Evolutionary conservation across 1,140 invertebrate genomes (phyloP).

Genomic region (Scylla paramamosain): DNA sequence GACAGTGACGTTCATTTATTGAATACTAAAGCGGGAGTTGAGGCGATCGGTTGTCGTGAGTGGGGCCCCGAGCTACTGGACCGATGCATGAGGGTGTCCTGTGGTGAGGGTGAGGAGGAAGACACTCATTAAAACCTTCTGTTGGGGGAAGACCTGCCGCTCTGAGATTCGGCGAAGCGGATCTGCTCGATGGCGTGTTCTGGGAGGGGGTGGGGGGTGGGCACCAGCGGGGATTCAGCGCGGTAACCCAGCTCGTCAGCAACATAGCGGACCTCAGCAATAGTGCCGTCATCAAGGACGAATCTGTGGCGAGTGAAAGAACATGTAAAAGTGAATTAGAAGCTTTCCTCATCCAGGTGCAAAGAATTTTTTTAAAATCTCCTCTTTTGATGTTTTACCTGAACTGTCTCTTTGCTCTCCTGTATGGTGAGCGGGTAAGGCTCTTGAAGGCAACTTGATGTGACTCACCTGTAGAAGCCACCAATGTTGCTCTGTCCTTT

Average conservation of each 20-base stretch:
- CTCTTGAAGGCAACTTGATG: too few species aligned
- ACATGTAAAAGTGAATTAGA: neutral
- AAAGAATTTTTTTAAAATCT: too few species aligned
- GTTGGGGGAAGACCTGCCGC: neutral
- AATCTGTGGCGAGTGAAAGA: neutral
- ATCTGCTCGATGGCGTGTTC: constrained; percentile 51
- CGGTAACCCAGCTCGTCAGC: constrained; percentile 64
- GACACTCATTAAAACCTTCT: neutral
- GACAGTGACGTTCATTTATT: neutral
- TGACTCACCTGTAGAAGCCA: constrained; percentile 49
- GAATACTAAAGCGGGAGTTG: neutral
- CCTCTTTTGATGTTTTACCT: too few species aligned
- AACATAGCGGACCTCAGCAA: constrained; percentile 41
- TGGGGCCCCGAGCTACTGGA: neutral
- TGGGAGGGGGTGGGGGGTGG: constrained; percentile 53
- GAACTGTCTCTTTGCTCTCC: too few species aligned
- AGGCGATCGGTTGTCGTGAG: constrained; percentile 18
- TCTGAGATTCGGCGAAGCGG: constrained; percentile 40
- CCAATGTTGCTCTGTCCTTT: constrained; percentile 58
- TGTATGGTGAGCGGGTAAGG: too few species aligned
- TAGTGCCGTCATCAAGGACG: constrained; percentile 13
- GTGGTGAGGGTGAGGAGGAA: neutral
- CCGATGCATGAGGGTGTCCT: neutral
- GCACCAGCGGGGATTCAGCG: constrained; percentile 51
- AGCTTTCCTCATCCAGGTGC: too few species aligned